Conservation (phyloP, 23 tunicate genomes). For the Corella eumyota region DNA sequence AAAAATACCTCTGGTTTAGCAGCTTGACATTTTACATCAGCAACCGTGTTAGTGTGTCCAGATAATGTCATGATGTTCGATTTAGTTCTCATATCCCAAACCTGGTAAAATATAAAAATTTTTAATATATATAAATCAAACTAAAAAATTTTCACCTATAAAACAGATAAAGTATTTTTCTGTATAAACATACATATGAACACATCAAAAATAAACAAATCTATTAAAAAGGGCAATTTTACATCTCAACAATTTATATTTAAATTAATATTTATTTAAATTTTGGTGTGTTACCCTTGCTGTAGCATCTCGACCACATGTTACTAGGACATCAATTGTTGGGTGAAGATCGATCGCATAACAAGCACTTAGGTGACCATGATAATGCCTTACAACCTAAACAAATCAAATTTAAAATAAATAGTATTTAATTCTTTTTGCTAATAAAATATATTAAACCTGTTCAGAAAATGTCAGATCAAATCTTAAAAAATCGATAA, state of each 20-base stretch:
- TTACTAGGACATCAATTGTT: conserved; percentile 77
- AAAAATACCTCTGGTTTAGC: conserved; percentile 79
- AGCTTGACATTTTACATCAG: conserved; percentile 94
- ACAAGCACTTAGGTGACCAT: conserved; percentile 91
- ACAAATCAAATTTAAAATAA: background rate
- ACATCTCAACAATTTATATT: too few species aligned
- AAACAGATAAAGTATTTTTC: too few species aligned
- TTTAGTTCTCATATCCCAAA: conserved; percentile 99
- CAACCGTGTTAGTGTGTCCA: conserved; percentile 95
- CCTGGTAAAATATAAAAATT: conserved; percentile 3
- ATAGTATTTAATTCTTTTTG: background rate
- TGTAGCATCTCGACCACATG: conserved; percentile 73
- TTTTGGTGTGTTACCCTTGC: conserved; percentile 61
- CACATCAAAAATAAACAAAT: background rate
- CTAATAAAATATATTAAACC: background rate
- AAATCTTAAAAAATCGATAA: background rate
- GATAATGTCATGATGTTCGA: conserved; percentile 92
- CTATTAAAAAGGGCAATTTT: too few species aligned
- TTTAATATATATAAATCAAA: background rate
- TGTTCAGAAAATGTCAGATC: too few species aligned
- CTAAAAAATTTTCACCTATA: background rate
- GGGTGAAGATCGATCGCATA: conserved; percentile 94
- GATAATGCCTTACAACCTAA: conserved; percentile 87
- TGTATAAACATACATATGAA: background rate
- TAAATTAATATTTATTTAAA: background rate